Conservation (phyloP, 2,797 vertebrate genomes). For the Anguilla obscura region DNA sequence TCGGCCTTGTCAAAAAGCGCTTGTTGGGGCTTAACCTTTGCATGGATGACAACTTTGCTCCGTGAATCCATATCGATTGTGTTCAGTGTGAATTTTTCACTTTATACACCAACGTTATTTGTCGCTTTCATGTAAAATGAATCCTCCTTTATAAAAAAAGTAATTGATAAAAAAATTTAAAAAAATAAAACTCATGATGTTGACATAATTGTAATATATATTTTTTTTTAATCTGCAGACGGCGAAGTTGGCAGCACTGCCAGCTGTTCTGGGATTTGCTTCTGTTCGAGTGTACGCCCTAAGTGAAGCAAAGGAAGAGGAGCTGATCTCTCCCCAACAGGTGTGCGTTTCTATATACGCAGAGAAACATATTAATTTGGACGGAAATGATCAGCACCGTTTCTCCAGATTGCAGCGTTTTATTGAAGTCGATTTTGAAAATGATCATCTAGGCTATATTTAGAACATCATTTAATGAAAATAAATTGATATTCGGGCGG, state of each 20-base stretch:
- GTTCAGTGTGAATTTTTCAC: neutral
- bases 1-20: neutral
- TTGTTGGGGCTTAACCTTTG: neutral
- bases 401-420: neutral
- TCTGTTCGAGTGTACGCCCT: slow-evolving; percentile 73
- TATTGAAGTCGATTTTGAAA: too few species aligned
- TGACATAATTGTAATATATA: neutral
- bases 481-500: too few species aligned
- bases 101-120: neutral
- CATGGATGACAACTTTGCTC: neutral
- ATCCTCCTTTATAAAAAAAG: neutral
- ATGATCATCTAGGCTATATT: too few species aligned
- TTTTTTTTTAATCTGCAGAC: slow-evolving; percentile 63
- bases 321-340: slow-evolving; percentile 59
- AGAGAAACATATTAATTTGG: neutral
- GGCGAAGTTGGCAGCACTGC: slow-evolving; percentile 75
- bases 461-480: too few species aligned
- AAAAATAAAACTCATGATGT: neutral
- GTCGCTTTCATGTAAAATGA: too few species aligned
- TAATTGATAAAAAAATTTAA: neutral
- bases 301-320: slow-evolving; percentile 52
- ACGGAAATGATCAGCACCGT: neutral
- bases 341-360: slow-evolving; percentile 42
- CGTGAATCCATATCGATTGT: neutral
- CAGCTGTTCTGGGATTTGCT: slow-evolving; percentile 73